Percentiles rank a stretch among this genome's conserved stretches.
Evolutionary conservation across 2,888 invertebrate genomes (phyloP).

Genomic region (Hybos culiciformis): DNA sequence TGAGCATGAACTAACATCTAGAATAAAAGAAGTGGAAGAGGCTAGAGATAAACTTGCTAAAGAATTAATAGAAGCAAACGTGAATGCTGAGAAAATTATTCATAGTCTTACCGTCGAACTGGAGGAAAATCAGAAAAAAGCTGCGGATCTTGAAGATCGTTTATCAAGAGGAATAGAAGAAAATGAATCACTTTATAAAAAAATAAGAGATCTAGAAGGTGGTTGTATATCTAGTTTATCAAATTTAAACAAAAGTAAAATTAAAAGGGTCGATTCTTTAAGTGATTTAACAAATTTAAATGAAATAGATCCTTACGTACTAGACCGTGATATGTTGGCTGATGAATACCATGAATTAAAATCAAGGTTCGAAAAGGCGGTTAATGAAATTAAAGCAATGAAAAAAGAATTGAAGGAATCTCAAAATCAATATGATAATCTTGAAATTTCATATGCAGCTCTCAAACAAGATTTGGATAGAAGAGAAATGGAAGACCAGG

Average conservation of each 20-base stretch:
- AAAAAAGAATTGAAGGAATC: constrained; percentile 67
- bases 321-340: constrained; percentile 62
- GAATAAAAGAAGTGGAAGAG: constrained; percentile 57
- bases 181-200: constrained; percentile 57
- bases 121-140: constrained; percentile 46
- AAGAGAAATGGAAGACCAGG: constrained; percentile 46
- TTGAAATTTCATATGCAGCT: constrained; percentile 65
- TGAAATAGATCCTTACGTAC: constrained; percentile 56
- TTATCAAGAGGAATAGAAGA: constrained; percentile 59
- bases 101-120: constrained; percentile 54
- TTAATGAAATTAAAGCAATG: constrained; percentile 70
- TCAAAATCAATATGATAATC: constrained; percentile 62
- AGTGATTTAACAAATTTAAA: constrained; percentile 70
- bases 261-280: constrained; percentile 57
- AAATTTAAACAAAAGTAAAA: constrained; percentile 31
- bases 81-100: constrained; percentile 55
- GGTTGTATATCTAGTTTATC: constrained; percentile 35
- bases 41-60: constrained; percentile 48
- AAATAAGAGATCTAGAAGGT: constrained; percentile 61
- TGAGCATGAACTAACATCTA: constrained; percentile 57
- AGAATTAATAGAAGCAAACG: constrained; percentile 52
- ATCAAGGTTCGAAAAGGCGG: constrained; percentile 65
- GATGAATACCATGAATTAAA: constrained; percentile 69
- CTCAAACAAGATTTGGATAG: constrained; percentile 60
- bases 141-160: constrained; percentile 35